phyloP scores from a whole-genome alignment of 2,113 vertebrate genomes.

The Heloderma charlesbogerti region DNA sequence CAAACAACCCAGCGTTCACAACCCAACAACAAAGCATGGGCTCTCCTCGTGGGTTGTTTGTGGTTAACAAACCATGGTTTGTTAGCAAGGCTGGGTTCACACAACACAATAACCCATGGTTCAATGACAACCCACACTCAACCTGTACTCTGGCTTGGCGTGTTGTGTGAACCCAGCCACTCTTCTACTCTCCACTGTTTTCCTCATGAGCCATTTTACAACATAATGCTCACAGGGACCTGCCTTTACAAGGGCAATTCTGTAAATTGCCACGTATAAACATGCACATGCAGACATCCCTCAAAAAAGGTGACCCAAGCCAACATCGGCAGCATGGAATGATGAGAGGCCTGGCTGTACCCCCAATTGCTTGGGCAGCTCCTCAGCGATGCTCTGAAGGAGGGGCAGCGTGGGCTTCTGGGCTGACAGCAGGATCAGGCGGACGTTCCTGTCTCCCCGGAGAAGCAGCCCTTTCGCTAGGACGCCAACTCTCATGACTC shows the following conservation, averaged over 20 bases:
- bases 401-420: conserved; percentile 81
- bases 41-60: too few species aligned
- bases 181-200: too few species aligned
- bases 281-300: background rate
- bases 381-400: conserved; percentile 73
- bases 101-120: too few species aligned
- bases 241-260: background rate
- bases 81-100: too few species aligned
- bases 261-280: background rate
- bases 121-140: too few species aligned
- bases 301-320: background rate
- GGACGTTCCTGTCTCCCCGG: conserved; percentile 81
- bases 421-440: conserved; percentile 83
- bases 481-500: conserved; percentile 85
- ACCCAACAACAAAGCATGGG: too few species aligned
- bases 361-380: conserved; percentile 82
- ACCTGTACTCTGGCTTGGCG: too few species aligned
- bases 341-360: conserved; percentile 62
- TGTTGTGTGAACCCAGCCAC: too few species aligned
- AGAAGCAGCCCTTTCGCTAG: conserved; percentile 88
- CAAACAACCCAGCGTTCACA: too few species aligned
- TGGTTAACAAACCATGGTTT: too few species aligned
- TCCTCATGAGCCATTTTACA: background rate
- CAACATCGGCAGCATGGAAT: background rate
- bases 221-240: background rate